Percentiles rank a stretch among this genome's conserved stretches.
phyloP scores from a whole-genome alignment of 2,113 vertebrate species.

The Channa argus region DNA sequence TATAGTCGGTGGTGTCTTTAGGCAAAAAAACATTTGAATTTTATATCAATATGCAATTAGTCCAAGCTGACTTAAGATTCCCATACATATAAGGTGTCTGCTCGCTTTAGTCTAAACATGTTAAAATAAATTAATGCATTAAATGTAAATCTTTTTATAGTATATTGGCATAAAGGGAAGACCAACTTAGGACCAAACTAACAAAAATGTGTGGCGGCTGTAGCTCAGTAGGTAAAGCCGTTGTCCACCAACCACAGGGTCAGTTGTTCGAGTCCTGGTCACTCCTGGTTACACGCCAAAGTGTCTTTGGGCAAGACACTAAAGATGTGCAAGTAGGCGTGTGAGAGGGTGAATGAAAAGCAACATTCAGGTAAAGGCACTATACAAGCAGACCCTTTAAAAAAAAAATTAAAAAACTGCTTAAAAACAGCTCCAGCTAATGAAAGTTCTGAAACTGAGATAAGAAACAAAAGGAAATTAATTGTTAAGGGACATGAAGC shows the following conservation, averaged over 20 bases:
- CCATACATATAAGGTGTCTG: not conserved
- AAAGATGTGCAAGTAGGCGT: too few relatives aligned
- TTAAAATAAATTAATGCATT: slow-evolving; percentile 5
- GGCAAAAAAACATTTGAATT: too few relatives aligned
- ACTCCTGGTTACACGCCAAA: too few relatives aligned
- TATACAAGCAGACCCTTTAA: too few relatives aligned
- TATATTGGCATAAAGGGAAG: not conserved
- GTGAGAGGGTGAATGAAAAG: too few relatives aligned
- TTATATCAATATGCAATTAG: not conserved
- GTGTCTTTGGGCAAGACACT: too few relatives aligned
- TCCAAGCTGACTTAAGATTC: slow-evolving; percentile 1
- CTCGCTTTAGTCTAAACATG: not conserved
- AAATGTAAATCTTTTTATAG: slow-evolving; percentile 11
- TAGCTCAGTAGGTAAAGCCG: too few relatives aligned
- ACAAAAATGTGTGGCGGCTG: too few relatives aligned
- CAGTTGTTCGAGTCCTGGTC: too few relatives aligned
- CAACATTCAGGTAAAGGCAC: too few relatives aligned
- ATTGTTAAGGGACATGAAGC: slow-evolving; percentile 13
- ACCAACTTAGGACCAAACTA: slow-evolving; percentile 3
- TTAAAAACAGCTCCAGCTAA: not conserved
- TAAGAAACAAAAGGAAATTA: slow-evolving; percentile 12
- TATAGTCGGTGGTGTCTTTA: too few relatives aligned
- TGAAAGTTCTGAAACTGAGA: not conserved
- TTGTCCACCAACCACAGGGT: too few relatives aligned
- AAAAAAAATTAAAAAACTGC: not conserved